These are phyloP conservation scores for Mustelus asterias DNA, from an alignment of 2,113 vertebrate genomes.

Conservation along the genomic window DNA sequence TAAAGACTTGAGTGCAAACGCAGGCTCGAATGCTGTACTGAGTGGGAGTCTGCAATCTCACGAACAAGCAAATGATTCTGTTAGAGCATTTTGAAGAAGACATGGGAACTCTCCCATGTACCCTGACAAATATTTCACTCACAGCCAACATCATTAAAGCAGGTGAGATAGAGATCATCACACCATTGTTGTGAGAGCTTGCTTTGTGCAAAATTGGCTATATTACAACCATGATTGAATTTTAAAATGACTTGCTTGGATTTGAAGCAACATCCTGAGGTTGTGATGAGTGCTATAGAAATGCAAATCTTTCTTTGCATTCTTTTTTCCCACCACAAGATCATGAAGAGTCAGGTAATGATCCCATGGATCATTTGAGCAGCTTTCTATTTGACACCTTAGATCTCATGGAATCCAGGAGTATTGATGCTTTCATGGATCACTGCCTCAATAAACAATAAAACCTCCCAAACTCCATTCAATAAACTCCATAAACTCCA, in stretches of 20 bases:
- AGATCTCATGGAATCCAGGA: not conserved
- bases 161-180: not conserved
- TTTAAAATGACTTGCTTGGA: not conserved
- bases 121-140: not conserved
- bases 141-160: not conserved
- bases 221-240: not conserved
- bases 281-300: not conserved
- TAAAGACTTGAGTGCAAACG: not conserved
- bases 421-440: not conserved
- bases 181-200: not conserved
- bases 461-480: not conserved
- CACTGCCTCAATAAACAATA: not conserved
- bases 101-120: not conserved
- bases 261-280: not conserved
- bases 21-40: not conserved
- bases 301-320: not conserved
- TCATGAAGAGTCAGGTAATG: not conserved
- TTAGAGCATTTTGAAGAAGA: not conserved
- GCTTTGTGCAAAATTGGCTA: not conserved
- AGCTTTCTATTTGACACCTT: not conserved
- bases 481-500: not conserved
- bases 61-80: not conserved
- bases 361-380: not conserved
- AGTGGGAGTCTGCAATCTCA: not conserved
- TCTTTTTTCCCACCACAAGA: not conserved